Base-by-base conservation (phyloP, 1,140 invertebrate species). In the Sminthurides bifidus region DNA sequence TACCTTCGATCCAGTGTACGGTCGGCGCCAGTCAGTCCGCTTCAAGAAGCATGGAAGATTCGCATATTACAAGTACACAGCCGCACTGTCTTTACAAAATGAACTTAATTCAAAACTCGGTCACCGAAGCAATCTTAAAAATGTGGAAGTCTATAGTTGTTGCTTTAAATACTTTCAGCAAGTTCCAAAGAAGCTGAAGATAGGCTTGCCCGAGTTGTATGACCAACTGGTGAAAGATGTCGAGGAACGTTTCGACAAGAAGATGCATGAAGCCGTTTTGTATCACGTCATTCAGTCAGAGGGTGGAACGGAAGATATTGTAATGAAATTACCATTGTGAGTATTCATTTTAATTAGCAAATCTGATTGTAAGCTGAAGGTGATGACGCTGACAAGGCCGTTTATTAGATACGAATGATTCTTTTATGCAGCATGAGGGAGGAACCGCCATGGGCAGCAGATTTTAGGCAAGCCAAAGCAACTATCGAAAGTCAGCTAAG, bases 1-100 rank as follows among this genome's bases (percentile, higher is more conserved):
- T 64, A 55, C 21, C 35, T 60, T 3, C 30, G 61, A 21, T 55
- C 58, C 43, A 58, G 55, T 26, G 61, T 64, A 8, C 38, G 54
- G 0, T 26, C 54, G 2, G 61, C 61, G 21, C 61, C 61, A 17
- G 56, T 64, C 8, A 44, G 37, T 15, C 54, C 58, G 12, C 24
- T 64, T 4, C 54, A 60, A 19, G 24, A 41, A 19, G 15, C 30
- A 15, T 64, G 58, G 58, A 21, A 51, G 21, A 53, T 50, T 6
- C 56, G 53, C 27, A 64, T 64, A 29, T 21, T 43, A 17, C 21
- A 27, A 8, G 61, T 63, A 41, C 40, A 38, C n/a, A 23, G 26
- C 27, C 44, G n/a, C 14, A 44, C 3, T 46, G 12, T 53, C 6
- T 12, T 53, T 43, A 46, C 4, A 52, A 23, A 40, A 40, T 17